Evolutionary conservation across 2,113 vertebrate genomes (phyloP), one percentile per base, ranked within the genome.

Genomic region (Brachyhypopomus gauderio): DNA sequence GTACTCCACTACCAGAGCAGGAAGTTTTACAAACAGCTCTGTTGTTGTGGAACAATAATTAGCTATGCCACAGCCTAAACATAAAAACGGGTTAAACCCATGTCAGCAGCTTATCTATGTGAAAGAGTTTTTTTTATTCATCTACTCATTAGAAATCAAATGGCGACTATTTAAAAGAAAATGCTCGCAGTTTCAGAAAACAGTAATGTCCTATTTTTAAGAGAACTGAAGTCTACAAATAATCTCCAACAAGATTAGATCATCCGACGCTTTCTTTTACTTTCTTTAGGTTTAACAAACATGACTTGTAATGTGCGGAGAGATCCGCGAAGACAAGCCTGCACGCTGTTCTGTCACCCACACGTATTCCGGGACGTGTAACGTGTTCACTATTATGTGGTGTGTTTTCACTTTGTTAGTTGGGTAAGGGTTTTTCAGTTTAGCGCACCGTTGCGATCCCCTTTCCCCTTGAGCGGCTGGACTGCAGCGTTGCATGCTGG

Each of bases 401-500:
- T 38, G 82, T 87, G 75, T 91, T 91, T 87, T 90, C 86, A 92
- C 91, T 93, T 91, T 84, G 89, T 90, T 89, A 89, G 86, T 88
- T 89, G 80, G 88, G 86, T 91, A 87, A 88, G 87, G 87, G 89
- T 88, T 83, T 88, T 89, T 89, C 91, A 92, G 90, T 93, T 91
- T 89, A 92, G 92, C 91, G 92, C 93, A 93, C 93, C 92, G 93
- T 93, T 91, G 91, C 92, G 93, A 93, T 90, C 91, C 91, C 88
- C 88, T 92, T 94, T 93, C 92, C 93, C 92, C 91, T 91, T 91
- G 91, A 94, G 93, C 93, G 92, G 90, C 92, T 93, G 91, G 89
- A 88, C 85, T 79, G 64, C 70, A 86, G 93, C 90, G 86, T 74
- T 93, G 93, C 92, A 93, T 93, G 91, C 88, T 80, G 93, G 93